Conservation (phyloP, 2,797 vertebrate genomes). For the Psittacula derbiana region DNA sequence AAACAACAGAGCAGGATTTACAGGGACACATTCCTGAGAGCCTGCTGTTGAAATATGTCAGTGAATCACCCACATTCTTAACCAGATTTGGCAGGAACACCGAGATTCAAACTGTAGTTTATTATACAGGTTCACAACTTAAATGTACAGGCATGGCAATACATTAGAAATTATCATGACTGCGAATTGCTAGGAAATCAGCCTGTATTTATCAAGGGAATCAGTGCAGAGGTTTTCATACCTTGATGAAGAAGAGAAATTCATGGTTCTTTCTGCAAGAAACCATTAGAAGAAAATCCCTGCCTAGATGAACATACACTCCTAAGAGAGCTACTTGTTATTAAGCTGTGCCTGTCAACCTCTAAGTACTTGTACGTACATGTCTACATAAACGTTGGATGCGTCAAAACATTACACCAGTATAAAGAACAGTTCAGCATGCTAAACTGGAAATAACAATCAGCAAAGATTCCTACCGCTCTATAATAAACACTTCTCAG, state of each 20-base stretch:
- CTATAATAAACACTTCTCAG: background rate
- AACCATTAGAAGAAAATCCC: background rate
- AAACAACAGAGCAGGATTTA: background rate
- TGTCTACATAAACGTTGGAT: rapidly evolving
- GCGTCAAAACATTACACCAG: background rate
- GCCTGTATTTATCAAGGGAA: background rate
- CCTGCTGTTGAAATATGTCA: background rate
- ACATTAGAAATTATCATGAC: background rate
- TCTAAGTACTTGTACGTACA: background rate
- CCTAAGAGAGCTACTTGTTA: background rate
- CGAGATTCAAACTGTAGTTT: background rate
- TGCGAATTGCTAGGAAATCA: background rate
- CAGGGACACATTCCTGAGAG: background rate
- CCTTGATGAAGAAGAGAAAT: background rate
- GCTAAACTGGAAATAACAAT: background rate
- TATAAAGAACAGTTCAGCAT: background rate
- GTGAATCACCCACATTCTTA: background rate
- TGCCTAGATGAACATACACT: background rate
- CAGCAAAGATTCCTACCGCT: background rate
- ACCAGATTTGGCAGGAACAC: background rate
- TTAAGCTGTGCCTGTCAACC: background rate
- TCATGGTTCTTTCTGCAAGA: background rate
- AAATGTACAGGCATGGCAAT: background rate
- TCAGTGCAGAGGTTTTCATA: background rate
- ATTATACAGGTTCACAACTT: background rate